Evolutionary conservation across 2,888 invertebrate species (phyloP), one percentile per base, ranked within the genome.

Genomic region (Thereva nobilitata): DNA sequence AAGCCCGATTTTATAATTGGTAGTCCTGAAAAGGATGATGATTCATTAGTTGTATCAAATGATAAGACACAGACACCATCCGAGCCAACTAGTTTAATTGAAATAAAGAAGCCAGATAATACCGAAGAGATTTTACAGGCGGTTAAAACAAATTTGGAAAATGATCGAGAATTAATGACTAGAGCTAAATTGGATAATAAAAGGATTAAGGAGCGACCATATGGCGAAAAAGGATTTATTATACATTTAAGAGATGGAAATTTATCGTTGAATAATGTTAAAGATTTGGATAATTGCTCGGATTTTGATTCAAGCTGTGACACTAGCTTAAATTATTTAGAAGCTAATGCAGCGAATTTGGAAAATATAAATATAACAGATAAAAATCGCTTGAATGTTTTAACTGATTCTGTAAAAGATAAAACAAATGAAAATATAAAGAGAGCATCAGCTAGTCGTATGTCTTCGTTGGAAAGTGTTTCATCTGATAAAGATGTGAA

Each of bases 231-330:
- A 67, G 81, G 81, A 9, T 81, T 79, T 64, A 73, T 81, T 2
- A 76, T 81, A 10, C 78, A 80, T 41, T 71, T 80, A 35, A 77
- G 76, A 0, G 78, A 79, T 56, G 81, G 76, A 1, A 75, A 75
- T 47, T 70, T 81, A 38, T 76, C 78, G 23, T 68, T 81, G 7
- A 75, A 77, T 64, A 79, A 80, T 74, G 81, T 81, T 0, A 77
- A 78, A 5, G 80, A 81, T 67, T 70, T 81, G 8, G 80, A 78
- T 35, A 80, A 79, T 71, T 80, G 80, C 61, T 81, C 81, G 0
- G 81, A 81, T 70, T 79, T 79, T 55, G 81, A 81, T 69, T 80
- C 80, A 3, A 81, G 81, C 64, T 81, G 81, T 68, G 81, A 81
- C 61, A 80, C 79, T 0, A 80, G 81, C 45, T 71, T 81, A 4